These are phyloP conservation scores for Melanchra persicariae DNA, from an alignment of 2,888 invertebrate genomes.

Conservation along the genomic window DNA sequence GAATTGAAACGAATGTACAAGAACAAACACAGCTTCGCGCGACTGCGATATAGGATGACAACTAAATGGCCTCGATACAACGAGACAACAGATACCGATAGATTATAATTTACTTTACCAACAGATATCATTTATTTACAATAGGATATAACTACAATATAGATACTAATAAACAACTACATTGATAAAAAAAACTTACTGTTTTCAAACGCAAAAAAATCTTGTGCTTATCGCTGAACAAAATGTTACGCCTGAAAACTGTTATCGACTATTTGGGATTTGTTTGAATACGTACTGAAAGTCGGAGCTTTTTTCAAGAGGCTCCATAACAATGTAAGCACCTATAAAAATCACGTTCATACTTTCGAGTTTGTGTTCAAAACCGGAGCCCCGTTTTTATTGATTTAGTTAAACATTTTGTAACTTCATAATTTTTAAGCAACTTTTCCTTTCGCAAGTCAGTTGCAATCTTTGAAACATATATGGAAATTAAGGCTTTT, in stretches of 20 bases:
- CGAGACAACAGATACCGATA: slow-evolving; percentile 23
- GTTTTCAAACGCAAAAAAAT: no score
- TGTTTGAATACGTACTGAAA: slow-evolving; percentile 23
- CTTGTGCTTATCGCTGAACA: slow-evolving; percentile 18
- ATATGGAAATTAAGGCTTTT: no score
- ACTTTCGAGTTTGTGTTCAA: slow-evolving; percentile 6
- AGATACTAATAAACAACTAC: no score
- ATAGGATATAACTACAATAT: no score
- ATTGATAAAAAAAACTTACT: no score
- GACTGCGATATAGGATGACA: slow-evolving; percentile 60
- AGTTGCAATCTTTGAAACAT: no score
- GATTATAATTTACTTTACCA: not conserved
- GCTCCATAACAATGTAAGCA: slow-evolving; percentile 9
- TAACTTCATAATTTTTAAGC: no score
- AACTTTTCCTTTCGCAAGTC: no score
- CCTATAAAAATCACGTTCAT: slow-evolving; percentile 28
- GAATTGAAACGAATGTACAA: slow-evolving; percentile 69
- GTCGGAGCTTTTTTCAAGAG: slow-evolving; percentile 4
- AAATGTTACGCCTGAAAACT: slow-evolving; percentile 22
- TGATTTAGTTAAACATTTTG: not conserved
- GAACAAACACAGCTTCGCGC: slow-evolving; percentile 57
- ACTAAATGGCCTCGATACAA: slow-evolving; percentile 52
- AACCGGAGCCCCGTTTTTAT: not conserved
- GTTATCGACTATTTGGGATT: slow-evolving; percentile 26
- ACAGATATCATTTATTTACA: no score